Conservation (phyloP, 1,140 invertebrate species). For the Thereuonema tuberculata region DNA sequence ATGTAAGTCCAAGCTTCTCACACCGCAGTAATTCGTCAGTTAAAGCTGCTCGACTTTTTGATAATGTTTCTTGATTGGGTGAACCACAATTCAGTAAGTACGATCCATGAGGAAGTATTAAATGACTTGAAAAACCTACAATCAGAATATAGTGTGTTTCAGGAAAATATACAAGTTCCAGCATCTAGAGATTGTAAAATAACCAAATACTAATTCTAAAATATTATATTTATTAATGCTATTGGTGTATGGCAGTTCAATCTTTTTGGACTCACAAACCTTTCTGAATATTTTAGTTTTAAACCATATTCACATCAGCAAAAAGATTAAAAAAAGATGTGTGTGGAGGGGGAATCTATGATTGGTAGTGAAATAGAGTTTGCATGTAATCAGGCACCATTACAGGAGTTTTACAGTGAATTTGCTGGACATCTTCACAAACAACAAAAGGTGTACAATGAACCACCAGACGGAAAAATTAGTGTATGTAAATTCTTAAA, state of each 20-base stretch:
- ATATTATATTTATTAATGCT: not conserved
- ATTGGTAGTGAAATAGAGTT: no score
- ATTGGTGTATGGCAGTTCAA: not conserved
- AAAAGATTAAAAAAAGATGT: no score
- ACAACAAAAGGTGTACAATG: no score
- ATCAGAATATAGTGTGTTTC: not conserved
- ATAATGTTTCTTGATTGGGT: constrained; percentile 30
- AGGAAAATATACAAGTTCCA: not conserved
- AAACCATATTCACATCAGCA: no score
- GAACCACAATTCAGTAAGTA: constrained; percentile 40
- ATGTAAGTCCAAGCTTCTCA: constrained; percentile 34
- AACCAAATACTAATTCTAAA: not conserved
- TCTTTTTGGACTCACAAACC: no score
- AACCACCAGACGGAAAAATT: no score
- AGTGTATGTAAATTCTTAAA: no score
- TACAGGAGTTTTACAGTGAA: no score
- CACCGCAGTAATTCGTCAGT: constrained; percentile 38
- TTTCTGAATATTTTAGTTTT: no score
- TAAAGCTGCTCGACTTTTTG: constrained; percentile 34
- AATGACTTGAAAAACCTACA: constrained; percentile 22
- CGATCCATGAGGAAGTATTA: constrained; percentile 34
- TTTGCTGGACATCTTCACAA: no score
- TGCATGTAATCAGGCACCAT: no score
- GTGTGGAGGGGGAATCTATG: no score
- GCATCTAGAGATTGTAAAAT: not conserved